A percentile compares a stretch with the other conserved stretches of the same genome.
These are phyloP conservation scores for Tortrix viridana DNA, from an alignment of 2,888 invertebrate genomes.

Conservation along the genomic window DNA sequence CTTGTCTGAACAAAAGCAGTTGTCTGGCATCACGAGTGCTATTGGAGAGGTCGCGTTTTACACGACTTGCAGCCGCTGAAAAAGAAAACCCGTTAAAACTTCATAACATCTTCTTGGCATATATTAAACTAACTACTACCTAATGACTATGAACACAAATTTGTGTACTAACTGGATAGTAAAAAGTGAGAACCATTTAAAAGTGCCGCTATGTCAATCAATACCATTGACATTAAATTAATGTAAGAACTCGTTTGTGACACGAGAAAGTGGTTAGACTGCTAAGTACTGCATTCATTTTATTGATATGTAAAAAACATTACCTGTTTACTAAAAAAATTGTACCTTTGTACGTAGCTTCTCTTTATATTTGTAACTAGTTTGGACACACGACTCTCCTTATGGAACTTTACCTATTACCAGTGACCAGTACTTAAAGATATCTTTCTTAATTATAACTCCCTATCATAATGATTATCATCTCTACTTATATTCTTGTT, in stretches of 20 bases:
- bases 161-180: background rate
- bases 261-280: background rate
- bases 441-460: background rate
- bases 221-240: conserved; percentile 13
- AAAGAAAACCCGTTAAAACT: conserved; percentile 38
- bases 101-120: too few relatives aligned
- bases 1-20: conserved; percentile 62
- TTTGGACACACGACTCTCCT: too few relatives aligned
- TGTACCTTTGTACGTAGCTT: too few relatives aligned
- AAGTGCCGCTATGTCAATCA: conserved; percentile 10
- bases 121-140: background rate
- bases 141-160: background rate
- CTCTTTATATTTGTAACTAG: too few relatives aligned
- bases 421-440: too few relatives aligned
- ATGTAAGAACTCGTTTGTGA: conserved; percentile 12
- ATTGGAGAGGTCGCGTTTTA: conserved; percentile 61
- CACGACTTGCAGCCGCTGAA: conserved; percentile 63
- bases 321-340: too few relatives aligned
- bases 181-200: background rate
- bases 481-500: conserved; percentile 11
- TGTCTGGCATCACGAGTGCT: conserved; percentile 68
- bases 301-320: background rate
- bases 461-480: background rate
- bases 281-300: conserved; percentile 11
- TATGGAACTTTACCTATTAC: too few relatives aligned